These are phyloP conservation scores for Crossocerus cetratus DNA, from an alignment of 2,888 invertebrate genomes.

Conservation along the genomic window DNA sequence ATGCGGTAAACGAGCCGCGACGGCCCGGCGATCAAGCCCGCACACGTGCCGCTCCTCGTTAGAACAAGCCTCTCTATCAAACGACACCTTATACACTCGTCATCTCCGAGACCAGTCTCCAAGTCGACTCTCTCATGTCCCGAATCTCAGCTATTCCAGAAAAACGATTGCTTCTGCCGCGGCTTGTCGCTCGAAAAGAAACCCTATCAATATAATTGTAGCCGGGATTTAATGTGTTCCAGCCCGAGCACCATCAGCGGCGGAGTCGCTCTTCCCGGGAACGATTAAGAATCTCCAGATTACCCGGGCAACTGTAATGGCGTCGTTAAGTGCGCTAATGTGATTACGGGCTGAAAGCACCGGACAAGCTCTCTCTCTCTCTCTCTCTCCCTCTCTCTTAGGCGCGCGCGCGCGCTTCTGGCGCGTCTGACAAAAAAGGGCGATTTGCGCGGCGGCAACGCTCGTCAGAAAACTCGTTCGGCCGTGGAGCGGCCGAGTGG, in stretches of 20 bases:
- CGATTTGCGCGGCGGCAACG: conserved; percentile 41
- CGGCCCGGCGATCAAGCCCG: no score
- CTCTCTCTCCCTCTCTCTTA: no score
- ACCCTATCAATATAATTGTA: conserved; percentile 55
- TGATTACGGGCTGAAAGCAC: conserved; percentile 61
- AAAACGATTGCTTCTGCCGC: no score
- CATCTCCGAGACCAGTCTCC: no score
- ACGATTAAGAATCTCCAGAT: conserved; percentile 60
- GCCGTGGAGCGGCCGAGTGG: conserved; percentile 12
- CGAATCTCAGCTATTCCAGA: no score
- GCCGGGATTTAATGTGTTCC: conserved; percentile 53
- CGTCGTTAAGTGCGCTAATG: conserved; percentile 61
- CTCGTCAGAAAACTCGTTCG: conserved; percentile 37
- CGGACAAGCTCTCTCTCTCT: conserved; percentile 35
- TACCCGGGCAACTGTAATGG: conserved; percentile 53
- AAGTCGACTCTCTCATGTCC: background rate
- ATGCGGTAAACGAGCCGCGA: background rate
- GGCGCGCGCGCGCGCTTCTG: no score
- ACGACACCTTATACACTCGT: background rate
- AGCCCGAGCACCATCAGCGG: conserved; percentile 30
- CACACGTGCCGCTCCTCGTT: no score
- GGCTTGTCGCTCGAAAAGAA: background rate
- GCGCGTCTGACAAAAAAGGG: conserved; percentile 46
- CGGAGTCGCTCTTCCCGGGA: conserved; percentile 38
- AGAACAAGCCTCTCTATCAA: background rate